Base-by-base conservation (phyloP, 2,888 invertebrate genomes). In the Cerastis rubricosa region DNA sequence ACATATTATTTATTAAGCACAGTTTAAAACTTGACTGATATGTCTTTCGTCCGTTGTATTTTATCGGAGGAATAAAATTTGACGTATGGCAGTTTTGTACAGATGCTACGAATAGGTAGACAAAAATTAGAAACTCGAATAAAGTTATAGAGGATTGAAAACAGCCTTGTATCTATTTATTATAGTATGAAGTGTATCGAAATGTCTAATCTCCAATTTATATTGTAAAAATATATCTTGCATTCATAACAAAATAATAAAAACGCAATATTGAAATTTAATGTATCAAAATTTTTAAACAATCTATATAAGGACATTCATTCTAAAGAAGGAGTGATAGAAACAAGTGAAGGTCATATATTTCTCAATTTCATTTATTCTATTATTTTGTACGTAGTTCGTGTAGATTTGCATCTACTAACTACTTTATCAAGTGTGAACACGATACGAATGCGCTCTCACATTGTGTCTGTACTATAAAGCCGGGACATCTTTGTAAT, bases 191-290 rank as follows among this genome's bases (percentile, higher is more conserved):
- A 59, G 29, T 59, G 45, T 64, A 59, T 59, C 59, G 65, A 69
- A 69, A 76, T 81, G 77, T 81, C 77, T 85, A 73, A 83, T 85
- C 85, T 81, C 71, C 61, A 73, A 71, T 68, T 47, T 64, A 72
- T 70, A 71, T 63, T 68, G 54, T 68, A 59, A 75, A 79, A 70
- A 67, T 71, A 72, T 84, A 84, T 59, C 73, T 64, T 71, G 61
- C 68, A 84, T 71, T 61, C 47, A 49, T 71, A 64, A 64, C 29
- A 64, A 68, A 29, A 51, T 40, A 51, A 74, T 29, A 47, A 59
- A 72, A 75, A 66, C 2, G 49, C 54, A 71, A 64, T 69, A 74
- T 65, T 74, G 11, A 66, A 68, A 59, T 57, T 54, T 35, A 54
- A 71, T 64, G 29, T 84, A 57, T 43, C n/a, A 43, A 29, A 11